These are phyloP conservation scores for Pachydiplax longipennis DNA, from an alignment of 2,888 invertebrate genomes.

Conservation along the genomic window DNA sequence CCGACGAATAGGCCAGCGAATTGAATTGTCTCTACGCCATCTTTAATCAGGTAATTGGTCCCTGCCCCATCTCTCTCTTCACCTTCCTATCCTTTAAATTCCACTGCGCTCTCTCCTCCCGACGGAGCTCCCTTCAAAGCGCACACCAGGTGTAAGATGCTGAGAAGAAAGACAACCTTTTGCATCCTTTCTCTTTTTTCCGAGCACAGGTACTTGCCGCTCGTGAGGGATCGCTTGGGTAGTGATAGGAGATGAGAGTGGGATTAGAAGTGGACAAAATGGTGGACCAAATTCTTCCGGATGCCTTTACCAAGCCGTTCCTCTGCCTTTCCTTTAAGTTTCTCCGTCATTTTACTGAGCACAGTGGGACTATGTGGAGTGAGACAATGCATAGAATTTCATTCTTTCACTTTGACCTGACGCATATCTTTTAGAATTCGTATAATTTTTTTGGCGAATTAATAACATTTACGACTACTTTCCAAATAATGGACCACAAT, in stretches of 20 bases:
- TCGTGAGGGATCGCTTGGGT: background rate
- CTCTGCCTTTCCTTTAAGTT: background rate
- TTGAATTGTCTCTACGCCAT: constrained; percentile 29
- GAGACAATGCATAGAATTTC: too few species aligned
- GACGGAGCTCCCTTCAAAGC: background rate
- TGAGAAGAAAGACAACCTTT: too few species aligned
- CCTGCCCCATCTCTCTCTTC: background rate
- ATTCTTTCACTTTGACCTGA: too few species aligned
- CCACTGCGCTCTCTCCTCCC: background rate
- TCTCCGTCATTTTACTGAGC: background rate
- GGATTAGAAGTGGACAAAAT: background rate
- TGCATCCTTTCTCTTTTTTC: too few species aligned
- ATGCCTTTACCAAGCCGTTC: background rate
- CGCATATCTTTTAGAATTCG: too few species aligned
- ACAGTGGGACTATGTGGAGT: background rate
- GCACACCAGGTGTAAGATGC: background rate
- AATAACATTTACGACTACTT: too few species aligned
- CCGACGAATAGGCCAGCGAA: constrained; percentile 13
- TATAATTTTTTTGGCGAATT: too few species aligned
- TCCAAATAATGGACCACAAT: too few species aligned
- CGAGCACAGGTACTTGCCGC: background rate
- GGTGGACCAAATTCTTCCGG: background rate
- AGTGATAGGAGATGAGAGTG: background rate
- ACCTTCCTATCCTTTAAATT: too few species aligned
- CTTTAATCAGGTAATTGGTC: constrained; percentile 40